These are phyloP conservation scores for Plectropomus leopardus DNA, from an alignment of 2,113 vertebrate genomes.

Conservation along the genomic window DNA sequence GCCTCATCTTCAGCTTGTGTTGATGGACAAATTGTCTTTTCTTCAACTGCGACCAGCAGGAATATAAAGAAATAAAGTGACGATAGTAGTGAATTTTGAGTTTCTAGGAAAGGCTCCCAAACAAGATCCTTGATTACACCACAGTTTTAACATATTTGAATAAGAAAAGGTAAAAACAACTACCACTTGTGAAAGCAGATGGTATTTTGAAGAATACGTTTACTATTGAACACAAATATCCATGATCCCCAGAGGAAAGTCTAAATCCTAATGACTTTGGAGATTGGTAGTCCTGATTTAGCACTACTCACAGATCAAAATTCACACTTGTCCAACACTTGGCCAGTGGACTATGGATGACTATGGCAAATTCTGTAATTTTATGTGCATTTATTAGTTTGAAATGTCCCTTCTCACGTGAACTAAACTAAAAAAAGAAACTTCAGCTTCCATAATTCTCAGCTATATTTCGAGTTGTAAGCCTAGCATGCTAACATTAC, in stretches of 20 bases:
- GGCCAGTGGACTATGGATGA: too few species aligned
- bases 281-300: neutral
- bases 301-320: too few species aligned
- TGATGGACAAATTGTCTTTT: neutral
- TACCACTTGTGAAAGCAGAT: neutral
- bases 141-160: neutral
- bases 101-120: neutral
- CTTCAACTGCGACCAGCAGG: neutral
- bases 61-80: neutral
- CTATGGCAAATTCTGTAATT: too few species aligned
- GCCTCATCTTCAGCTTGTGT: neutral
- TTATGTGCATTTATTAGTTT: too few species aligned
- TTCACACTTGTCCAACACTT: too few species aligned
- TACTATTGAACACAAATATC: neutral
- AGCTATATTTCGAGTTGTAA: neutral
- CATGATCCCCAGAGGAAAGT: neutral
- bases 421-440: too few species aligned
- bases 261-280: neutral
- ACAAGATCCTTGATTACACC: neutral
- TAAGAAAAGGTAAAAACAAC: neutral
- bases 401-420: too few species aligned
- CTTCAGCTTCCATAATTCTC: too few species aligned
- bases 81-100: neutral
- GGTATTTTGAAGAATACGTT: neutral
- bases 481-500: neutral